Percentiles rank a stretch among this genome's conserved stretches.
Evolutionary conservation across 30 jellyfish, hydroid and myxozoan species (phyloP).

Genomic region (Phacellophora camtschatica): DNA sequence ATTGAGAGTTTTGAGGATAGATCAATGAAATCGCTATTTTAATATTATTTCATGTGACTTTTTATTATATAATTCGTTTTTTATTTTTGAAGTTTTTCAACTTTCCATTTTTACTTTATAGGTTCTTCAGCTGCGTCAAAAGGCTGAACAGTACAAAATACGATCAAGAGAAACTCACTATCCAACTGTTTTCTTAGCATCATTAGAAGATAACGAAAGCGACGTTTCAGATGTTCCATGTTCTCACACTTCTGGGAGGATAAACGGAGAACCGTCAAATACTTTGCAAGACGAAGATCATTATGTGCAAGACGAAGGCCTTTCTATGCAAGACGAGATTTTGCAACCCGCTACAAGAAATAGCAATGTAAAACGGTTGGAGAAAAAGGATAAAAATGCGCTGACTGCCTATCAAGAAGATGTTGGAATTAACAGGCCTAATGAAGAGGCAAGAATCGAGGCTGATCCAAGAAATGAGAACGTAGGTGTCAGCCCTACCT

Average conservation of each 20-base stretch:
- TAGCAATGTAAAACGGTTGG: not conserved
- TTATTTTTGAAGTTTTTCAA: no score
- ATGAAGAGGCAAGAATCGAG: not conserved
- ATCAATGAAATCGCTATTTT: no score
- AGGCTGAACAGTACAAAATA: slow-evolving; percentile 45
- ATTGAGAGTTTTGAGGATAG: no score
- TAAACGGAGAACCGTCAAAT: not conserved
- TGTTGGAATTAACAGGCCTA: not conserved
- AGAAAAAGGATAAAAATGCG: not conserved
- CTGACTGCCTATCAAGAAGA: not conserved
- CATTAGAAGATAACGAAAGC: slow-evolving; percentile 33
- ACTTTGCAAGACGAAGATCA: not conserved
- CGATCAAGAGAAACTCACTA: slow-evolving; percentile 71
- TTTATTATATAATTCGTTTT: no score
- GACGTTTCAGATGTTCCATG: not conserved
- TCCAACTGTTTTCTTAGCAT: slow-evolving; percentile 65
- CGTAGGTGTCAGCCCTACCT: slow-evolving; percentile 1
- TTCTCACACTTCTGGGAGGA: not conserved
- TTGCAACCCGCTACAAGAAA: not conserved
- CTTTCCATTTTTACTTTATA: not conserved
- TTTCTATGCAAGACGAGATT: not conserved
- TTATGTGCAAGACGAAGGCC: not conserved
- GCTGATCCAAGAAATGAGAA: not conserved
- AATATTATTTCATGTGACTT: no score
- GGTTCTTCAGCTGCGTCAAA: slow-evolving; percentile 65